phyloP scores from a whole-genome alignment of 1,140 invertebrate genomes.

The Elymnias hypermnestra region DNA sequence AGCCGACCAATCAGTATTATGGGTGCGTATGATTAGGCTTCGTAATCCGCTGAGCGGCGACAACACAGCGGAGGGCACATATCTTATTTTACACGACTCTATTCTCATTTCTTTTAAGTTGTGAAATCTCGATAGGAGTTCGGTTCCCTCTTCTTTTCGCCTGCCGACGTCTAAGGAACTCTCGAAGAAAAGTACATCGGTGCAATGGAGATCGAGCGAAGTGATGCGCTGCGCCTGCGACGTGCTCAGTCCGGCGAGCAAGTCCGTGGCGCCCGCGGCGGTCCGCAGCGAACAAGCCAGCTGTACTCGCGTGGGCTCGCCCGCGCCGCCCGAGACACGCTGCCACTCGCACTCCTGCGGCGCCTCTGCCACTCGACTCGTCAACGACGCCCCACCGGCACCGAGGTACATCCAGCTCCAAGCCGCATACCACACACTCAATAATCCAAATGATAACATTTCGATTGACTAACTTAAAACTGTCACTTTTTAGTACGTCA shows the following conservation, averaged over 20 bases:
- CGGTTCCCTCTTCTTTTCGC: slow-evolving; percentile 77
- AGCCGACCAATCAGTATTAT: slow-evolving; percentile 88
- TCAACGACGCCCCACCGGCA: slow-evolving; percentile 55
- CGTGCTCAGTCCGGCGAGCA: slow-evolving; percentile 82
- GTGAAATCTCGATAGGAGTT: slow-evolving; percentile 82
- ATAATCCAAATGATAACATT: slow-evolving; percentile 67
- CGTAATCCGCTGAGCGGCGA: slow-evolving; percentile 81
- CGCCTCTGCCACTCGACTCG: slow-evolving; percentile 74
- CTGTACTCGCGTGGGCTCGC: slow-evolving; percentile 76
- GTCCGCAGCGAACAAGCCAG: slow-evolving; percentile 84
- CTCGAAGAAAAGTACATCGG: slow-evolving; percentile 87
- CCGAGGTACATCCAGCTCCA: slow-evolving; percentile 53
- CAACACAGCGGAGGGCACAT: slow-evolving; percentile 83
- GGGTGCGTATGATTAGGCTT: slow-evolving; percentile 83
- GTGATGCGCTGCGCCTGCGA: slow-evolving; percentile 82
- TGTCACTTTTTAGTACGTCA: slow-evolving; percentile 68
- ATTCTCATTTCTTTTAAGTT: slow-evolving; percentile 84
- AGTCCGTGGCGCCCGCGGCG: slow-evolving; percentile 81
- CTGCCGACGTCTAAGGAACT: slow-evolving; percentile 80
- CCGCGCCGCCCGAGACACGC: slow-evolving; percentile 73
- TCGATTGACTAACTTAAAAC: slow-evolving; percentile 53
- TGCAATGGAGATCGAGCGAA: slow-evolving; percentile 85
- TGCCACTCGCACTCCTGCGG: slow-evolving; percentile 83
- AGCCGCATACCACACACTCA: slow-evolving; percentile 48
- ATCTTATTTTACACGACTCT: slow-evolving; percentile 87